Evolutionary conservation across 2,113 vertebrate genomes (phyloP), one percentile per base, ranked within the genome.

Genomic region (Sorex araneus): DNA sequence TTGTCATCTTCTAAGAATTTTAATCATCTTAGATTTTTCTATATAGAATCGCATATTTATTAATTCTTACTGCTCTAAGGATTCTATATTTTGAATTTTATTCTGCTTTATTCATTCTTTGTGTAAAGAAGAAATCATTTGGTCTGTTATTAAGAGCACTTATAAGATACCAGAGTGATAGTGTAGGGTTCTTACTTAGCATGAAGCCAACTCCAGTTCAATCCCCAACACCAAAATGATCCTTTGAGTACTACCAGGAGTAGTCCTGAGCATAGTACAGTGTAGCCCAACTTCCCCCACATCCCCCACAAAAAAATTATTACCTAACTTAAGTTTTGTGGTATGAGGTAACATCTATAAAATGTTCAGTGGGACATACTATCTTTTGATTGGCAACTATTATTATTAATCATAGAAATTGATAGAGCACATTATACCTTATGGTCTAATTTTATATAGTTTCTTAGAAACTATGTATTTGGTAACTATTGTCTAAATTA

Each of bases 1-100:
- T 18, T 28, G 47, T 89, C 66, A 87, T 92, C 19, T 69, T 87
- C 43, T 80, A 69, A 84, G 45, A 89, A 73, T 71, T 89, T 83
- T 87, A 66, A 21, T 36, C 67, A 84, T 84, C 86, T 82, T 40
- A 89, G 80, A 54, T 77, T 93, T 43, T 66, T 77, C 2, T 66
- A 2, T 57, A 3, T 67, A 73, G 30, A n/a, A 88, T 1, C 64
- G 18, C 10, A 12, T 88, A 60, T 30, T 94, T 84, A 63, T 91
- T 89, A 36, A 8, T 92, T 93, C 89, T 67, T 69, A 77, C 69
- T 93, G 34, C 1, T 84, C 0, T 84, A 81, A 50, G 8, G 84
- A 66, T 81, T 89, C 15, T 45, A 76, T 1, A 36, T 4, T 91
- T 23, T 75, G 32, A 88, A 13, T 50, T 79, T 34, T 63, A 28